Evolutionary conservation across 1,140 invertebrate species (phyloP).

Genomic region (Neomicropteryx cornuta): DNA sequence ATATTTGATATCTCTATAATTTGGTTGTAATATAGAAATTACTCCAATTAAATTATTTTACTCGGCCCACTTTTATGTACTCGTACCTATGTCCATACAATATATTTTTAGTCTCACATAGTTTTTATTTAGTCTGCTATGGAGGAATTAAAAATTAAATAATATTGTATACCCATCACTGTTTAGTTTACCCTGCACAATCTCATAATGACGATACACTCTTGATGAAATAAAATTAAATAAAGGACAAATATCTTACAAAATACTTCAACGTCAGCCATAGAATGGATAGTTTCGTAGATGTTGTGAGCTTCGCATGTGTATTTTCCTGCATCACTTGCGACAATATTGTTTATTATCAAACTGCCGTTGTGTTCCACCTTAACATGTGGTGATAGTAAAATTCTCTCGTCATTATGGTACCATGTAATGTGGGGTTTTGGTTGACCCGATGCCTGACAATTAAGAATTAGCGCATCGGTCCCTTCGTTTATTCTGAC

Average conservation of each 20-base stretch:
- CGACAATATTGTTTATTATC: slow-evolving; percentile 46
- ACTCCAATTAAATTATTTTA: no score
- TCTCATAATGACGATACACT: not conserved
- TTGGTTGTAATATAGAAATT: no score
- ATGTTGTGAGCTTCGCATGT: slow-evolving; percentile 60
- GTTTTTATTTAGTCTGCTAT: no score
- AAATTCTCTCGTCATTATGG: slow-evolving; percentile 48
- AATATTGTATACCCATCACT: no score
- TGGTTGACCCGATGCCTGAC: slow-evolving; percentile 54
- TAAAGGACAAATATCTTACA: slow-evolving; percentile 37
- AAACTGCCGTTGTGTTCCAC: slow-evolving; percentile 50
- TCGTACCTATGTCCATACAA: no score
- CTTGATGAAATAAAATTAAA: not conserved
- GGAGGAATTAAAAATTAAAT: no score
- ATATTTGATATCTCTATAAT: no score
- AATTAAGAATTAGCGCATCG: slow-evolving; percentile 43
- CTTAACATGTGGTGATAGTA: slow-evolving; percentile 37
- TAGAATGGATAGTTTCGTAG: slow-evolving; percentile 50
- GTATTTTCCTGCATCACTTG: slow-evolving; percentile 56
- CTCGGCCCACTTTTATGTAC: no score
- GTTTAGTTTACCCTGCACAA: no score
- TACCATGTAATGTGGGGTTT: slow-evolving; percentile 59
- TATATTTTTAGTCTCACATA: no score
- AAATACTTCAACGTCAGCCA: slow-evolving; percentile 54
- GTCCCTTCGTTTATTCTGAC: slow-evolving; percentile 4